Percentiles rank a stretch among this genome's conserved stretches.
These are phyloP conservation scores for Bubo bubo DNA, from an alignment of 2,113 vertebrate genomes.

Conservation along the genomic window DNA sequence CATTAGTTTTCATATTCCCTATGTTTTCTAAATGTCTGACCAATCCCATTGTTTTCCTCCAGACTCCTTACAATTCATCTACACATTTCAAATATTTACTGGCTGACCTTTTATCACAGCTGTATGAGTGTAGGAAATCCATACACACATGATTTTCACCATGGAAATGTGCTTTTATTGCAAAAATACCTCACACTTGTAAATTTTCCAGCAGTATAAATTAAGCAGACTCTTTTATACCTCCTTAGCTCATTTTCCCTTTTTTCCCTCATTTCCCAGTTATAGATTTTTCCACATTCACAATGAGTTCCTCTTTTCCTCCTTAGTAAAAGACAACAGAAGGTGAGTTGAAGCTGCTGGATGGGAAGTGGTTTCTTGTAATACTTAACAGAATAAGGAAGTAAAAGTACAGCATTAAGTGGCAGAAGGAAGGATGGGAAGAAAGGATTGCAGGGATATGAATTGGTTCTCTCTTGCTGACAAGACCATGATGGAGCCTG, in stretches of 20 bases:
- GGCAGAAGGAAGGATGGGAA: neutral
- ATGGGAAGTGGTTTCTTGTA: neutral
- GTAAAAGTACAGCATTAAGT: neutral
- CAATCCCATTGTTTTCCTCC: neutral
- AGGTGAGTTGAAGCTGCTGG: neutral
- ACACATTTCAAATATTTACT: neutral
- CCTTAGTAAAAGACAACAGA: neutral
- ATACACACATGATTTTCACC: neutral
- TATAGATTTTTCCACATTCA: neutral
- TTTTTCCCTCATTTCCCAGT: neutral
- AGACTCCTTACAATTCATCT: neutral
- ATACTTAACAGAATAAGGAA: neutral
- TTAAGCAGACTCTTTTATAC: neutral
- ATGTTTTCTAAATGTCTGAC: neutral
- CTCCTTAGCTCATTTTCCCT: neutral
- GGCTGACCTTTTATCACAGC: neutral
- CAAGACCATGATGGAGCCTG: neutral
- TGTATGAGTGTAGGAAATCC: neutral
- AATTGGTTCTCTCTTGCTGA: neutral
- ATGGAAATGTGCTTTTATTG: neutral
- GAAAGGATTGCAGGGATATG: neutral
- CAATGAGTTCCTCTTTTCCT: neutral
- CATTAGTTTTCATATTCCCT: neutral
- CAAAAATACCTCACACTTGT: neutral
- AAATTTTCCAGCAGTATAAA: neutral